Conservation (phyloP, 2,113 vertebrate species). For the Nothocercus nigrocapillus region DNA sequence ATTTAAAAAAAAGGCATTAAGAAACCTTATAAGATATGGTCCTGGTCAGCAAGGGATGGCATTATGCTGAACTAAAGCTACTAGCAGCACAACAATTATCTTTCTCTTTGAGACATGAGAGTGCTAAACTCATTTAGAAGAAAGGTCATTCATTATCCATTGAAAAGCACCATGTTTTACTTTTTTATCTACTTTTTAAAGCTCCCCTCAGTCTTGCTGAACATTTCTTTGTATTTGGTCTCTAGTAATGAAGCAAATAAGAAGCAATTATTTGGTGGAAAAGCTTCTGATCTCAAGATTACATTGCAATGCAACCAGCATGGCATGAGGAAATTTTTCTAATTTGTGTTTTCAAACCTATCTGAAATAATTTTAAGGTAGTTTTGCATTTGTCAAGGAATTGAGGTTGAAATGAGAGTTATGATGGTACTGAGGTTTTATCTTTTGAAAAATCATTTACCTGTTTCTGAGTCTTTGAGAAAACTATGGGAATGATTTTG, state of each 20-base stretch:
- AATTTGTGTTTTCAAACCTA: neutral
- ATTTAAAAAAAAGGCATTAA: neutral
- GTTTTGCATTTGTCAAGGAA: neutral
- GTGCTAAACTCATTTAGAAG: rapidly evolving
- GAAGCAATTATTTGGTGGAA: neutral
- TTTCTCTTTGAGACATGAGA: neutral
- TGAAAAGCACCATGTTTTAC: neutral
- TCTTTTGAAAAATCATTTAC: neutral
- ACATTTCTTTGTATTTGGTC: neutral
- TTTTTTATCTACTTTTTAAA: neutral
- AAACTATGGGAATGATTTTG: neutral
- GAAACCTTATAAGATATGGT: neutral
- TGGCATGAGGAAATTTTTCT: neutral
- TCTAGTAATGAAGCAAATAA: neutral
- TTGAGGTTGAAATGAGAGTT: neutral
- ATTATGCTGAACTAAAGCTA: neutral
- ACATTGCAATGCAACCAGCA: rapidly evolving
- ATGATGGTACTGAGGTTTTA: neutral
- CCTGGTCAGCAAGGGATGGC: neutral
- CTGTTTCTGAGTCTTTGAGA: neutral
- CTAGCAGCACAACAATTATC: neutral
- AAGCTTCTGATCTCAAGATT: neutral
- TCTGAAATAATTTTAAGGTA: neutral
- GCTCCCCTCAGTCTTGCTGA: neutral
- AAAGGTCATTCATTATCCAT: neutral